These are phyloP conservation scores for Caenorhabditis auriculariae DNA, from an alignment of 2,888 invertebrate genomes.

Conservation along the genomic window DNA sequence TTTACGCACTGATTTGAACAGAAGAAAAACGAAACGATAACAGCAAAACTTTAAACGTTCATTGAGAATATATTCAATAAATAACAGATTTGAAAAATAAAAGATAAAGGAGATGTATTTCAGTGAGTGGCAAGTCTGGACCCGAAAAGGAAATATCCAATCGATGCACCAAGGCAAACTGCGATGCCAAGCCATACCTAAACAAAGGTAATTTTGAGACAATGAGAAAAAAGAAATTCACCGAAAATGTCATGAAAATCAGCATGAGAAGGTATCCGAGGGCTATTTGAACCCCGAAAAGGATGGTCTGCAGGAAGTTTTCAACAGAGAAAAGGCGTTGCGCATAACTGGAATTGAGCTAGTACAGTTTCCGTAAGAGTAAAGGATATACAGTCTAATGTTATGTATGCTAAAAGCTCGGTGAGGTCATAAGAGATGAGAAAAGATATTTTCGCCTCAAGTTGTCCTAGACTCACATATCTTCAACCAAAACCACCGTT, in stretches of 20 bases:
- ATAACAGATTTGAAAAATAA: too few species aligned
- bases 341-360: conserved; percentile 24
- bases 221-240: background rate
- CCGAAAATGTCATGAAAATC: conserved; percentile 60
- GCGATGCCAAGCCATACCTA: conserved; percentile 55
- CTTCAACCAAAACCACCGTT: background rate
- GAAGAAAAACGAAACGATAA: too few species aligned
- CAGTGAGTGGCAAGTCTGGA: conserved; percentile 5
- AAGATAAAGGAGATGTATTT: too few species aligned
- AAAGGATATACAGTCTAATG: too few species aligned
- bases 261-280: conserved; percentile 58
- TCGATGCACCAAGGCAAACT: conserved; percentile 37
- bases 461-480: too few species aligned
- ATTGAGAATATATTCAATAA: too few species aligned
- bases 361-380: background rate
- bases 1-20: too few species aligned
- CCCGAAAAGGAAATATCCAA: conserved; percentile 57
- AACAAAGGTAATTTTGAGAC: conserved; percentile 3
- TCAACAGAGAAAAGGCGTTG: conserved; percentile 33
- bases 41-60: too few species aligned
- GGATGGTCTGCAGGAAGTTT: conserved; percentile 49
- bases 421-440: too few species aligned
- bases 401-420: too few species aligned
- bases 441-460: too few species aligned
- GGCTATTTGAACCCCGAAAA: conserved; percentile 51